These are phyloP conservation scores for Formica selysi DNA, from an alignment of 1,140 invertebrate species.

Conservation along the genomic window DNA sequence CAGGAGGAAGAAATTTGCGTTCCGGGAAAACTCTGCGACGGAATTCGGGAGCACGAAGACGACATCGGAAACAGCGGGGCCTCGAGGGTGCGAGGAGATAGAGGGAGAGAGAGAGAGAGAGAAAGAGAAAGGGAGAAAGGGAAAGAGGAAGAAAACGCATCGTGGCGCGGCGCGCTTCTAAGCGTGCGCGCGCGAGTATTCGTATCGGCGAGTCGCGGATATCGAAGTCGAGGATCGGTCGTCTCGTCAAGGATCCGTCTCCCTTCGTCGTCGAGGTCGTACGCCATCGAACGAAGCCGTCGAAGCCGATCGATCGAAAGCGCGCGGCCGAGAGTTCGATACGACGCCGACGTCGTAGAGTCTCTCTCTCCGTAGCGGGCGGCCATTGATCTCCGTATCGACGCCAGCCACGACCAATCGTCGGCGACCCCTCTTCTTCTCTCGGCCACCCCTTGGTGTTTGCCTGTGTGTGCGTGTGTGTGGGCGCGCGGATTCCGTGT, in stretches of 20 bases:
- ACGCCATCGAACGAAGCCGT: slow-evolving; percentile 35
- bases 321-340: slow-evolving; percentile 37
- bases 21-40: slow-evolving; percentile 13
- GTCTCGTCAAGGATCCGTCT: slow-evolving; percentile 13
- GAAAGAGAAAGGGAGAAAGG: not conserved
- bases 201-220: slow-evolving; percentile 60
- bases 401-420: slow-evolving; percentile 66
- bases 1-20: not conserved
- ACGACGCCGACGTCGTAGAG: slow-evolving; percentile 53
- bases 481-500: slow-evolving; percentile 34
- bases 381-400: slow-evolving; percentile 79
- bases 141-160: slow-evolving; percentile 33
- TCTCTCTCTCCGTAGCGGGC: slow-evolving; percentile 31
- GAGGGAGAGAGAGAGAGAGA: not conserved
- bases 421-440: slow-evolving; percentile 53
- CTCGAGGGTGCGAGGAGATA: not conserved
- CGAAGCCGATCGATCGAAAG: slow-evolving; percentile 57
- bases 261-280: slow-evolving; percentile 28
- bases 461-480: too few relatives aligned
- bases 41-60: slow-evolving; percentile 35
- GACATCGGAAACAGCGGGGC: not conserved
- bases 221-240: slow-evolving; percentile 55
- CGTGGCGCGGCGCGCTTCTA: slow-evolving; percentile 67
- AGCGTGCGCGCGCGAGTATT: slow-evolving; percentile 74
- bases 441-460: slow-evolving; percentile 5